These are phyloP conservation scores for Cryptus viduatorius DNA, from an alignment of 2,888 invertebrate species.

Conservation along the genomic window DNA sequence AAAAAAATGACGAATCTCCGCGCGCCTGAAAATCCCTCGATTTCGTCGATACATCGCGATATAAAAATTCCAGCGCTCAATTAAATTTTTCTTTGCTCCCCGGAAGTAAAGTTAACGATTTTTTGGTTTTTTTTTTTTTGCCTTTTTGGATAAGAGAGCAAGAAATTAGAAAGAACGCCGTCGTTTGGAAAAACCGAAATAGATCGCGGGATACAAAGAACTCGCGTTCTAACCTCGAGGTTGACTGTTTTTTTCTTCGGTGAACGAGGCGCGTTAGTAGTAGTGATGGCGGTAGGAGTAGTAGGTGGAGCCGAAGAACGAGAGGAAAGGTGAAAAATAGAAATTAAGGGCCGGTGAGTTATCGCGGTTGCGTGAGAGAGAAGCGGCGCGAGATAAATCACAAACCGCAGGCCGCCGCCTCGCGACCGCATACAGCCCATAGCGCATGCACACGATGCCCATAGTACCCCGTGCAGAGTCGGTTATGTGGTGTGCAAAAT, in stretches of 20 bases:
- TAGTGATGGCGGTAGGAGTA: slow-evolving; percentile 24
- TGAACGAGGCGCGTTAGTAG: not conserved
- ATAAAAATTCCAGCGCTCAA: not conserved
- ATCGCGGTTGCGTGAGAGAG: slow-evolving; percentile 83
- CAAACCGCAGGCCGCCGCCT: slow-evolving; percentile 82
- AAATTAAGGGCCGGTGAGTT: slow-evolving; percentile 84
- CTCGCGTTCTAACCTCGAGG: not conserved
- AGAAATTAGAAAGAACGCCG: not conserved
- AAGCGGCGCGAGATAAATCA: slow-evolving; percentile 83
- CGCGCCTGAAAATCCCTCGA: too few species aligned
- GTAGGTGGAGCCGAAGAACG: slow-evolving; percentile 56
- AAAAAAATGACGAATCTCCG: too few species aligned
- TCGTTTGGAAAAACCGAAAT: not conserved
- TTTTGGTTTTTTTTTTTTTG: too few species aligned
- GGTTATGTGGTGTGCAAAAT: slow-evolving; percentile 58
- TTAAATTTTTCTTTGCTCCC: not conserved
- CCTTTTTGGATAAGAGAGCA: too few species aligned
- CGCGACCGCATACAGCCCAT: slow-evolving; percentile 70
- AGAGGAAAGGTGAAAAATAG: slow-evolving; percentile 81
- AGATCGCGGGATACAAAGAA: slow-evolving; percentile 30
- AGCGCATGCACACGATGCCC: slow-evolving; percentile 17
- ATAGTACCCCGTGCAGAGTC: not conserved
- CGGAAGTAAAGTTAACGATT: not conserved
- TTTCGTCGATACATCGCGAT: not conserved
- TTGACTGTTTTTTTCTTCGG: not conserved